Base-by-base conservation (phyloP, 2,888 invertebrate species). In the Metacarcinus magister region DNA sequence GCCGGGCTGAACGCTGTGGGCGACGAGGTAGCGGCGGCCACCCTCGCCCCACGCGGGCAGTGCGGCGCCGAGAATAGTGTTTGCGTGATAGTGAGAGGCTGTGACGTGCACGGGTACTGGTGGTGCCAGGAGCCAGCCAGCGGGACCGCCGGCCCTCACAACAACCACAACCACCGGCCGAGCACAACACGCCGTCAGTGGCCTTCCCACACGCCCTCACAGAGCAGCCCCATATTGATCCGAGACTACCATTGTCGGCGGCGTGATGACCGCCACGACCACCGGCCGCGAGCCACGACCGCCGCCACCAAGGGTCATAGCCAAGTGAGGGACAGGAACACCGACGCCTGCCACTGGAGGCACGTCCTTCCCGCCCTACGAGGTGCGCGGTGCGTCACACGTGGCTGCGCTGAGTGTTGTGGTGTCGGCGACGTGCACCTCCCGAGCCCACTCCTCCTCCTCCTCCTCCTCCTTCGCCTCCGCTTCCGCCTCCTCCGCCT, bases 71-170 rank as follows among this genome's bases (percentile, higher is more conserved):
- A 93, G 93, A 95, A 95, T 92, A 95, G 92, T 95, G 93, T 92
- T 93, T 95, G 95, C 89, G 95, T 93, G 95, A 93, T 93, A 95
- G 93, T 67, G 95, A 67, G 90, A 82, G 82, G 48, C 43, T 54
- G 94, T 90, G 89, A 60, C 94, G 90, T 67, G 93, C 54, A 94
- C 46, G 92, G 91, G 48, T 67, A 44, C 48, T 60, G 92, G 95
- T 44, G 82, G 92, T 92, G 92, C 92, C 95, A 92, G 92, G 82
- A 46, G n/a, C 90, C 60, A 46, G 91, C 60, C 13, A 54, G 32
- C 60, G 54, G 32, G 19, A 19, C 91, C 91, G 91, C 44, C 46
- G 46, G 44, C 91, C 91, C 91, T 44, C 46, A 90, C 90, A 90
- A 90, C 90, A 90, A 90, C 90, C 90, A 91, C 46, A 91, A 91